Conservation (phyloP, 2,888 invertebrate species). For the Harpalus rubripes region DNA sequence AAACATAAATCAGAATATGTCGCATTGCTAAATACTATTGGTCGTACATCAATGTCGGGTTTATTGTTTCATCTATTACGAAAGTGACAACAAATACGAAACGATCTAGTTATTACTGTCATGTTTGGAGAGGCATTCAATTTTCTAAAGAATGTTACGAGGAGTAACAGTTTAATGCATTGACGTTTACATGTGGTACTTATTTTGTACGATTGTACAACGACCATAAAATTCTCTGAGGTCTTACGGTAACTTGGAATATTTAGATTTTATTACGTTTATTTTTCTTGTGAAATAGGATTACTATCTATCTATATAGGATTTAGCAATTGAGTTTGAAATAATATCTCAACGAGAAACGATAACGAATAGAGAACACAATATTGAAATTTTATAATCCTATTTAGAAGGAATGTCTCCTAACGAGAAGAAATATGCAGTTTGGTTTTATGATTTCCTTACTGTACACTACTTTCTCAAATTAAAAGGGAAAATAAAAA, state of each 20-base stretch:
- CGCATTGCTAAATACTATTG: constrained; percentile 16
- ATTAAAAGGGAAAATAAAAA: too few relatives aligned
- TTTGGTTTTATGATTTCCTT: too few relatives aligned
- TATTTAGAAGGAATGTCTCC: background rate
- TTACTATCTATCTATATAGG: background rate
- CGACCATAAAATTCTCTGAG: background rate
- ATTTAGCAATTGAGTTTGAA: background rate
- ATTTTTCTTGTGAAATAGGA: background rate
- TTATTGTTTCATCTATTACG: constrained; percentile 32
- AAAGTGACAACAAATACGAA: constrained; percentile 28
- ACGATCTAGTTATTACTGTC: constrained; percentile 23
- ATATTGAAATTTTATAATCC: background rate
- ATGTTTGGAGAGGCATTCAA: background rate
- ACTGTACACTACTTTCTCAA: too few relatives aligned
- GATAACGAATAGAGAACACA: background rate
- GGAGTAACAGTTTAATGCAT: background rate
- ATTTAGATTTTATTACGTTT: background rate
- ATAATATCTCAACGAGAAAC: background rate
- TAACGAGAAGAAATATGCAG: too few relatives aligned
- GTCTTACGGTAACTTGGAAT: background rate
- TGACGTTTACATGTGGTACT: background rate
- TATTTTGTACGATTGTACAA: background rate
- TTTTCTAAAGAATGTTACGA: constrained; percentile 10
- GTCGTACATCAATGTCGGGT: constrained; percentile 1
- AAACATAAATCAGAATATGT: constrained; percentile 35